A percentile compares a stretch with the other conserved stretches of the same genome.
Conservation (phyloP, 2,113 vertebrate species). For the Notarius lentiginosus region DNA sequence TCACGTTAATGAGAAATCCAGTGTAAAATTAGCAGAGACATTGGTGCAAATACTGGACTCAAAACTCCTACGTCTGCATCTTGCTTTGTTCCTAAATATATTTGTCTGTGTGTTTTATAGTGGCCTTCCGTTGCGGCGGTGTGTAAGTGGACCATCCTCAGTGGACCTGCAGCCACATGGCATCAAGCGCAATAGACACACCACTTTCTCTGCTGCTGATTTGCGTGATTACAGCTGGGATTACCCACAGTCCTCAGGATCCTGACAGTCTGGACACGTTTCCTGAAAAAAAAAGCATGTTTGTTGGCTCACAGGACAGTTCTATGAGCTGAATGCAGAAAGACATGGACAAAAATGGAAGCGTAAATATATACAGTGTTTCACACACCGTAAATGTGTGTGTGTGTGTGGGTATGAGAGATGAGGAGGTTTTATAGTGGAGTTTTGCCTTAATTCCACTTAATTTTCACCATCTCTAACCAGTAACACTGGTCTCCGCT, state of each 20-base stretch:
- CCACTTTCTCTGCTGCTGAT: constrained; percentile 69
- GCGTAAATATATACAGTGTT: not conserved
- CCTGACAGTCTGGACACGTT: not conserved
- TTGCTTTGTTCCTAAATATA: not conserved
- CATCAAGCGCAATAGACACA: constrained; percentile 19
- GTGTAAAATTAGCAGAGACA: not conserved
- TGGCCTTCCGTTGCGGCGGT: not conserved
- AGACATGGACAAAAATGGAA: not conserved
- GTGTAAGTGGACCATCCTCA: not conserved
- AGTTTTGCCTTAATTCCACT: constrained; percentile 1
- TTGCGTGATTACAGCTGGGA: constrained; percentile 72
- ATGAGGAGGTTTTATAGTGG: not conserved
- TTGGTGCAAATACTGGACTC: not conserved
- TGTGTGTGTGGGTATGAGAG: not conserved
- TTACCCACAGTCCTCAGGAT: not conserved
- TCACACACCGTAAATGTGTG: not conserved
- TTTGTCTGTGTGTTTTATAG: not conserved
- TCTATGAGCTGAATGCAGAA: constrained; percentile 5
- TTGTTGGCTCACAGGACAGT: constrained; percentile 58
- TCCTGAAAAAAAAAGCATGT: constrained; percentile 61
- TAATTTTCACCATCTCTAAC: not conserved
- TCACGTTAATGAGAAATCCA: not conserved
- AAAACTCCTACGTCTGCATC: not conserved
- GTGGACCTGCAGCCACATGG: not conserved
- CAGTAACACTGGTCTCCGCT: not conserved